phyloP scores from a whole-genome alignment of 2,797 vertebrate genomes.

The Oreonectes daqikongensis region DNA sequence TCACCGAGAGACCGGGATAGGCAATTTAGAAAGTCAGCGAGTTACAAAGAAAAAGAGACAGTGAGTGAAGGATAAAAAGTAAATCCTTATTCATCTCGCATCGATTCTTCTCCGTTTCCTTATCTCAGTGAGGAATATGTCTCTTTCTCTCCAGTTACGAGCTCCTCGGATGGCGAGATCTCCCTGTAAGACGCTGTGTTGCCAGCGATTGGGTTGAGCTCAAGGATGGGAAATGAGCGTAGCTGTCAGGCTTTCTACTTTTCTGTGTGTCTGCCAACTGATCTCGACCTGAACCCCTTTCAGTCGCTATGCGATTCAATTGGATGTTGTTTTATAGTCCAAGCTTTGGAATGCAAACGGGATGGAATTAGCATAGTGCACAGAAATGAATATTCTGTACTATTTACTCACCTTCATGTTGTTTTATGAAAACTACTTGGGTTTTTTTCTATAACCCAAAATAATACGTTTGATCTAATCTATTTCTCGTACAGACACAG shows the following conservation, averaged over 20 bases:
- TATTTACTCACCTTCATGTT: not conserved
- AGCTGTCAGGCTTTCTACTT: conserved; percentile 35
- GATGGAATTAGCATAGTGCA: conserved; percentile 2
- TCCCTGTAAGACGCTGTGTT: conserved; percentile 19
- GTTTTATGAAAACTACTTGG: not conserved
- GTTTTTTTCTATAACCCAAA: not conserved
- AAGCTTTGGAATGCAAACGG: not conserved
- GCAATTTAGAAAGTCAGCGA: conserved; percentile 33
- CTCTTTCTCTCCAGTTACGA: conserved; percentile 25
- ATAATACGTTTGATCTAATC: not conserved
- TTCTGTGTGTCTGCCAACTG: conserved; percentile 32
- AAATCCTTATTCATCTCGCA: conserved; percentile 31
- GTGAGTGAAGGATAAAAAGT: conserved; percentile 32
- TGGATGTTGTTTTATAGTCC: not conserved
- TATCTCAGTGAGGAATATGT: conserved; percentile 27
- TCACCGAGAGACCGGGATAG: conserved; percentile 28
- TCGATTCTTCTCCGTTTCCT: conserved; percentile 41
- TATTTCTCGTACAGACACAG: no score
- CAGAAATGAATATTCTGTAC: not conserved
- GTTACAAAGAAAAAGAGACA: conserved; percentile 7
- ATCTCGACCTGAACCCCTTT: conserved; percentile 24
- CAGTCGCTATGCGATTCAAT: conserved; percentile 10
- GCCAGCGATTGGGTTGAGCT: conserved; percentile 39
- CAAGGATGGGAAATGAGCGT: conserved; percentile 31
- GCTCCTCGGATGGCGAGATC: conserved; percentile 38